Conservation (phyloP, 2,797 vertebrate species). For the Pseudomugil tenellus region DNA sequence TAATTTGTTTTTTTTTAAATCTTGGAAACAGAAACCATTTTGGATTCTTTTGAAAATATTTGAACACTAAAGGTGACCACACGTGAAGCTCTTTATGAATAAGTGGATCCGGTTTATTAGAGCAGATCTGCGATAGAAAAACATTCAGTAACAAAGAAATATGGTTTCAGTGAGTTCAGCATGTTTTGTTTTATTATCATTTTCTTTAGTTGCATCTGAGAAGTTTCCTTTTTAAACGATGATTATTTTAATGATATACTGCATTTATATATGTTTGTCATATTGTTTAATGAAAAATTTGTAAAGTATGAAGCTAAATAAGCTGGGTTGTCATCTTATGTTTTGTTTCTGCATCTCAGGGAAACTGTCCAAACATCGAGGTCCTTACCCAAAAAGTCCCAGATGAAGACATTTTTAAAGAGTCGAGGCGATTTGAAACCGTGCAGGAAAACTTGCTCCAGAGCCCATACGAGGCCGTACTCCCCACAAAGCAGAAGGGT, state of each 20-base stretch:
- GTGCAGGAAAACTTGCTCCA: constrained; percentile 98
- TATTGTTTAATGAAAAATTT: background rate
- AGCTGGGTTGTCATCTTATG: background rate
- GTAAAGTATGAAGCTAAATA: background rate
- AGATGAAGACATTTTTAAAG: constrained; percentile 99
- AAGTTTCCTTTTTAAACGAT: no score
- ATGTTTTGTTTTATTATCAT: no score
- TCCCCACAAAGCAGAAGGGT: constrained; percentile 96
- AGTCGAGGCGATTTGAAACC: constrained; percentile 97
- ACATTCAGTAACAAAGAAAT: background rate
- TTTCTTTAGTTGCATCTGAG: no score
- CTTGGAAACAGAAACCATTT: background rate
- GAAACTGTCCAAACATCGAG: background rate
- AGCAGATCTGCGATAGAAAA: no score
- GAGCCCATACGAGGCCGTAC: constrained; percentile 94
- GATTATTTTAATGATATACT: no score
- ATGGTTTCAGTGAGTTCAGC: no score
- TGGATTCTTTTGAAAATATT: background rate
- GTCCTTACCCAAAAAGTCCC: constrained; percentile 95
- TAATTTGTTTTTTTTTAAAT: background rate
- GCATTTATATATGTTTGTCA: background rate
- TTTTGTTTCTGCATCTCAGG: background rate
- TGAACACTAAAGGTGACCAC: background rate
- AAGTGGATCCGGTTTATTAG: background rate
- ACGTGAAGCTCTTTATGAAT: background rate